Evolutionary conservation across 1,140 invertebrate species (phyloP), one percentile per base, ranked within the genome.

Genomic region (Drosophila triauraria): DNA sequence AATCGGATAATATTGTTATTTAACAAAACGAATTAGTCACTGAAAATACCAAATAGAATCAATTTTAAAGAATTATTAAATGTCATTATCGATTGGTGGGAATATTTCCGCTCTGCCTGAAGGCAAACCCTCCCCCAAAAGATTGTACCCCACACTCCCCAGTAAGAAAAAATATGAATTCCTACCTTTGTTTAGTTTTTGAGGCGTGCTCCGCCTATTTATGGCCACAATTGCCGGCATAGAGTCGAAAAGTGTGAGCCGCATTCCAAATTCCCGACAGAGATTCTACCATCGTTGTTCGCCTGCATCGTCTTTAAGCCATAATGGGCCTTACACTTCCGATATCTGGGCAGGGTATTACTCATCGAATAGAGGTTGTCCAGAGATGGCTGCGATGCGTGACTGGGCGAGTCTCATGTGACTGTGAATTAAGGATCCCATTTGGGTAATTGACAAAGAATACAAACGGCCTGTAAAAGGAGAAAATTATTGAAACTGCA

Each of bases 51-150:
- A 4, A n/a, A 15, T 13, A 15, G 3, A 35, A 35, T 3, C 12
- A 12, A 20, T 23, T 15, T 43, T 68, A 80, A 88, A 56, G 82
- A 88, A 77, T 71, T 88, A 78, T 88, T 78, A 80, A 84, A 88
- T 88, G 74, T 81, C 85, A 90, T 78, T 88, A 88, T 90, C 85
- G 84, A 84, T 90, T 88, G 62, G 84, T 87, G 84, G 72, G 84
- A 87, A 87, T 83, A 75, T 77, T 78, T 74, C 56, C 70, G 53
- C 56, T 59, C 38, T n/a, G 44, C 25, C 46, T 25, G 25, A 57
- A 15, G 46, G 35, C 25, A 10, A 38, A 38, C 30, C 35, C 54
- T 32, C 38, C 38, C 43, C 32, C 30, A 38, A 17, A 42, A 48
- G 53, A 40, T 40, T 40, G 20, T 25, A 15, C 43, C 35, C 20